Evolutionary conservation across 37 sponge, comb jelly and placozoan species (phyloP), one percentile per base, ranked within the genome.

Genomic region (Crambe crambe): DNA sequence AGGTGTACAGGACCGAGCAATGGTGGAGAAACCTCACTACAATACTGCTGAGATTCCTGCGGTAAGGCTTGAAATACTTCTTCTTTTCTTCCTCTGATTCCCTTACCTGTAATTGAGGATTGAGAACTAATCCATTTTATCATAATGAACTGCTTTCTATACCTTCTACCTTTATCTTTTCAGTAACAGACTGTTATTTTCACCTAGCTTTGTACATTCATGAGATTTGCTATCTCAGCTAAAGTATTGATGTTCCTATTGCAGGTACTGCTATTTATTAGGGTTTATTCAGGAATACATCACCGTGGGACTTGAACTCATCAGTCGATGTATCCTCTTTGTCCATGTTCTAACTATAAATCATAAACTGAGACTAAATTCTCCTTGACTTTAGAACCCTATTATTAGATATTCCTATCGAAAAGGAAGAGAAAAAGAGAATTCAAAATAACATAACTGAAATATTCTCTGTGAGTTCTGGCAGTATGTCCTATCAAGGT

Each of bases 241-340:
- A n/a, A n/a, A n/a, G n/a, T n/a, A n/a, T n/a, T n/a, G n/a, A n/a
- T n/a, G n/a, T n/a, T n/a, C n/a, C n/a, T 23, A 8, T n/a, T 76
- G 23, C 66, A 82, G 86, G 39, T 91, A 86, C 68, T 39, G 87
- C 30, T 91, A 83, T 73, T 23, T 91, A 18, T 70, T 83, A 17
- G 91, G 87, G 0, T 20, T 35, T 27, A 42, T 83, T 2, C 68
- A 86, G 42, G 71, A 60, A 35, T 91, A 91, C 64, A 9, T 91
- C 41, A 56, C 68, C 2, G 40, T 68, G 29, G 73, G 68, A 29
- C 27, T 86, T 56, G 91, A 91, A 57, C 57, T 86, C 23, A 91
- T 83, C 34, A 68, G 84, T 66, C 23, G 66, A 5, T 86, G 86
- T 86, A 86, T 86, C 80, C 85, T 57, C 51, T 47, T 12, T 47